Conservation (phyloP, 2,797 vertebrate species). For the Sebastes cheni region DNA sequence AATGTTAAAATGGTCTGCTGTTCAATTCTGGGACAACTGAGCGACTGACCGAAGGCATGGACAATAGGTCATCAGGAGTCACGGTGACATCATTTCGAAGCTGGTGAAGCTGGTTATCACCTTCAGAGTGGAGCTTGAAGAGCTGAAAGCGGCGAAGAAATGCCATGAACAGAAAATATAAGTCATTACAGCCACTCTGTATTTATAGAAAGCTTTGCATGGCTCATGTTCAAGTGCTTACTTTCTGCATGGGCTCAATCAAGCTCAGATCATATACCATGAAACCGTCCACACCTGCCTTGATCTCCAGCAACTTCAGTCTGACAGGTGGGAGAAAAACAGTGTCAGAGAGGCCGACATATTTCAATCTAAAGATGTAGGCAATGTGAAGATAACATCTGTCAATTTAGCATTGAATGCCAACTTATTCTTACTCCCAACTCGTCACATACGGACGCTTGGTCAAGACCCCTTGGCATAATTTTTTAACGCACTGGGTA, state of each 20-base stretch:
- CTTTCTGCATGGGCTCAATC: conserved; percentile 88
- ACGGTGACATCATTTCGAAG: conserved; percentile 71
- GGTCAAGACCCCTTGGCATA: too few relatives aligned
- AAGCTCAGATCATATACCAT: conserved; percentile 89
- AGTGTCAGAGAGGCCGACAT: not conserved
- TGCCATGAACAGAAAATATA: not conserved
- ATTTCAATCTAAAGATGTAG: not conserved
- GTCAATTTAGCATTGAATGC: not conserved
- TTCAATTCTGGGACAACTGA: not conserved
- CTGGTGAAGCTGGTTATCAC: conserved; percentile 79
- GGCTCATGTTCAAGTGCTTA: conserved; percentile 31
- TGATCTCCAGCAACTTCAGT: conserved; percentile 85
- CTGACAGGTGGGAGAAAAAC: conserved; percentile 48
- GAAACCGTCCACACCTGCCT: conserved; percentile 87
- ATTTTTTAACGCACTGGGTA: not conserved
- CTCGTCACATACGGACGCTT: too few relatives aligned
- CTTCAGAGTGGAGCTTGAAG: conserved; percentile 73
- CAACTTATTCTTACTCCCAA: too few relatives aligned
- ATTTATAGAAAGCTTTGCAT: not conserved
- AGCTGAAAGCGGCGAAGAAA: conserved; percentile 65
- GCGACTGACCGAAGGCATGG: conserved; percentile 78
- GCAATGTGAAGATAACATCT: not conserved
- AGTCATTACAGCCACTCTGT: not conserved
- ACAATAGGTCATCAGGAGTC: conserved; percentile 76
- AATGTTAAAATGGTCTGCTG: not conserved